Percentiles rank a stretch among this genome's conserved stretches.
phyloP scores from a whole-genome alignment of 2,797 vertebrate genomes.

The Anas capensis region DNA sequence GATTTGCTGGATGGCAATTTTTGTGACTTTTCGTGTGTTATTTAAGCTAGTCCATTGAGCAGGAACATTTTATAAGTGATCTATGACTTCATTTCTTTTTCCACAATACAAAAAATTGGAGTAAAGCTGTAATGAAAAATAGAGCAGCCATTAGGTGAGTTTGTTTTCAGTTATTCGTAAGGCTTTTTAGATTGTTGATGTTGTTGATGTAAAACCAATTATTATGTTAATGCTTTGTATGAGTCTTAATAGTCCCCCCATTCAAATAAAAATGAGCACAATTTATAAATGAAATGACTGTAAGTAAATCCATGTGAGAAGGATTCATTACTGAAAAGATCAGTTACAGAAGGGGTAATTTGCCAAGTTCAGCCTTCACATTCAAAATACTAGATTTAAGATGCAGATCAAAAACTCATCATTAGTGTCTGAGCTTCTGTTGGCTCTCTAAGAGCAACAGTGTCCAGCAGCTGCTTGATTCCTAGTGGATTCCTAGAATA shows the following conservation, averaged over 20 bases:
- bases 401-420: background rate
- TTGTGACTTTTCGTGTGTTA: rapidly evolving
- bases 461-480: background rate
- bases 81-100: background rate
- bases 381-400: background rate
- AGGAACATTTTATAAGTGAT: slow-evolving; percentile 12
- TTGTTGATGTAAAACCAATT: background rate
- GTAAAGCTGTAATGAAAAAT: background rate
- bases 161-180: background rate
- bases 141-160: background rate
- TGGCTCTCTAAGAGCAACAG: background rate
- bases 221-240: background rate
- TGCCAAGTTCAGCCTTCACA: background rate
- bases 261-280: background rate
- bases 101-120: background rate
- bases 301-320: background rate
- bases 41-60: background rate
- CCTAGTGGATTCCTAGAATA: background rate
- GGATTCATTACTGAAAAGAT: background rate
- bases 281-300: background rate
- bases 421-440: background rate
- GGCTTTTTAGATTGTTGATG: background rate
- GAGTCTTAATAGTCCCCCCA: background rate
- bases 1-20: slow-evolving; percentile 15
- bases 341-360: background rate